Evolutionary conservation across 1,140 invertebrate genomes (phyloP).

Genomic region (Cardiocondyla obscurior): DNA sequence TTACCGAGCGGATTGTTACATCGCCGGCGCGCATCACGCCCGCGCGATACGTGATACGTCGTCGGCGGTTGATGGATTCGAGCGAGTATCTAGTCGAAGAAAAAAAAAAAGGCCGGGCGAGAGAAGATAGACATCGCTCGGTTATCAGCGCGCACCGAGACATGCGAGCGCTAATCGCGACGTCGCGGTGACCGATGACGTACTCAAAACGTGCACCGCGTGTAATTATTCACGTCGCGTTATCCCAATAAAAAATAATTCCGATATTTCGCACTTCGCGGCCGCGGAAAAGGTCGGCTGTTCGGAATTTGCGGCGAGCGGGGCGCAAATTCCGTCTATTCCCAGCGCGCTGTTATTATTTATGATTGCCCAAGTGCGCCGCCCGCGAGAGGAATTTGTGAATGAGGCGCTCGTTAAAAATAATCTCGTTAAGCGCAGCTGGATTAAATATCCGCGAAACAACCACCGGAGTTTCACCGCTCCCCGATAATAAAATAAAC

Average conservation of each 20-base stretch:
- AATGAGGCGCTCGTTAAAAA: constrained; percentile 29
- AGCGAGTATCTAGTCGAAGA: constrained; percentile 10
- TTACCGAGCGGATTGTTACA: constrained; percentile 56
- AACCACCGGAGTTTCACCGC: background rate
- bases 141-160: constrained; percentile 49
- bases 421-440: background rate
- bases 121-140: constrained; percentile 56
- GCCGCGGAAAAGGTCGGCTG: constrained; percentile 25
- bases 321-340: constrained; percentile 6
- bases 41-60: background rate
- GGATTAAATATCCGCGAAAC: background rate
- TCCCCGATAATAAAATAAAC: background rate
- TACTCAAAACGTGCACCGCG: background rate
- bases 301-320: constrained; percentile 41
- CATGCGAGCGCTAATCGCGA: constrained; percentile 52
- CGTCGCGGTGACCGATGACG: constrained; percentile 13
- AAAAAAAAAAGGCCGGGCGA: constrained; percentile 56
- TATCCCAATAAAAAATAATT: constrained; percentile 24
- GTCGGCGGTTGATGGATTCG: constrained; percentile 33
- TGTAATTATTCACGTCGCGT: constrained; percentile 25
- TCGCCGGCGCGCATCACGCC: background rate
- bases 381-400: constrained; percentile 25
- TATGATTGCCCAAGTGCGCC: constrained; percentile 26
- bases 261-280: constrained; percentile 24
- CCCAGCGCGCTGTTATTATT: constrained; percentile 49